Evolutionary conservation across 1,140 invertebrate species (phyloP), one percentile per base, ranked within the genome.

Genomic region (Drosophila subobscura): DNA sequence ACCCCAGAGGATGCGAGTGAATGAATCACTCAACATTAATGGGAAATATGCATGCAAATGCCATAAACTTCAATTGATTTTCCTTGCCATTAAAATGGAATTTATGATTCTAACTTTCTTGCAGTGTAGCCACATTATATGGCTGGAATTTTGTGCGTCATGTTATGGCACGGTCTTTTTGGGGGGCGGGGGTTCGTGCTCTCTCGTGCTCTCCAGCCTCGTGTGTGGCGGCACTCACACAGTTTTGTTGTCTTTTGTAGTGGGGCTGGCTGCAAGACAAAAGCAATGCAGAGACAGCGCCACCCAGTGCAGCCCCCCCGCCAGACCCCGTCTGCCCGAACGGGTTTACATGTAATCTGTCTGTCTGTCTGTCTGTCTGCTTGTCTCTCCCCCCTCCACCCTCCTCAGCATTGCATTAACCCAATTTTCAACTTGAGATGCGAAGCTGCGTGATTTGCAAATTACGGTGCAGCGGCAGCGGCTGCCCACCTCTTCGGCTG

Each of bases 401-500:
- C 51, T 67, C 16, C 56, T 50, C 67, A 86, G 77, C 80, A 85
- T 86, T 85, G 80, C 80, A 85, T 85, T 85, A 85, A 85, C 81
- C 80, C 80, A 85, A 85, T 85, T 85, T 85, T 71, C 80, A 86
- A 66, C 77, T 77, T 85, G 81, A 86, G 81, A 86, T 85, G 81
- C 77, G 80, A 84, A 85, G 80, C 80, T 84, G 80, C 77, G 81
- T 85, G 81, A 85, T 85, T 85, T 85, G 81, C 81, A 85, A 85
- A 85, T 85, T 86, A 85, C 72, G 27, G 23, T 51, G 27, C 22
- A 54, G 54, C 41, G 16, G 25, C 40, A 44, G 51, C 22, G 16
- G 16, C 40, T 37, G 51, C 22, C 33, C 33, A 37, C 33, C 33
- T 37, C 33, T 37, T 3, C 33, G 4, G 33, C 33, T 49, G 58